phyloP scores from a whole-genome alignment of 1,140 invertebrate genomes.

The Copidosoma floridanum region DNA sequence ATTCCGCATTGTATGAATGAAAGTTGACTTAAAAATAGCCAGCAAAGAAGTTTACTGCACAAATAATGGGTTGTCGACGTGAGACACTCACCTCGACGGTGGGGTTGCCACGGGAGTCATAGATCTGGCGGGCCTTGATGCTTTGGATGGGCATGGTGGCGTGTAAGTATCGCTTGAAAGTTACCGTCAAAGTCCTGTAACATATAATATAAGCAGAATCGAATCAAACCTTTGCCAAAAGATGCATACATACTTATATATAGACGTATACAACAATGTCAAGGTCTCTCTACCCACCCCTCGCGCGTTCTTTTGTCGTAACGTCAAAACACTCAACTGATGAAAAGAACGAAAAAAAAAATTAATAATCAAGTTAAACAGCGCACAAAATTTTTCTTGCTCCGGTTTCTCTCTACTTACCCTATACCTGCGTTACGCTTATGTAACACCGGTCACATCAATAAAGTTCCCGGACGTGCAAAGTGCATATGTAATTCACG shows the following conservation, averaged over 20 bases:
- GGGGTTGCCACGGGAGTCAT: constrained; percentile 97
- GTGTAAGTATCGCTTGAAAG: constrained; percentile 43
- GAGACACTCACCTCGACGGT: constrained; percentile 82
- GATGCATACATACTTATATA: too few species aligned
- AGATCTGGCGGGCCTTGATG: constrained; percentile 94
- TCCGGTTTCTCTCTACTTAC: too few species aligned
- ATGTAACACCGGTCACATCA: too few species aligned
- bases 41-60: background rate
- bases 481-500: too few species aligned
- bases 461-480: too few species aligned
- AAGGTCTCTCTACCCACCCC: too few species aligned
- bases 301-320: constrained; percentile 1
- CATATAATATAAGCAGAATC: background rate
- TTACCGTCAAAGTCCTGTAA: constrained; percentile 23
- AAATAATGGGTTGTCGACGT: background rate
- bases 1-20: too few species aligned
- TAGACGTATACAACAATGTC: constrained; percentile 1
- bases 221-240: background rate
- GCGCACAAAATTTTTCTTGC: too few species aligned
- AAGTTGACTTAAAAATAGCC: constrained; percentile 3
- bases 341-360: too few species aligned
- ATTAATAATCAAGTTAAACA: too few species aligned
- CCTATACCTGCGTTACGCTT: too few species aligned
- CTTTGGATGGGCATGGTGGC: constrained; percentile 72
- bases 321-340: too few species aligned